Evolutionary conservation across 2,113 vertebrate genomes (phyloP), one percentile per base, ranked within the genome.

Genomic region (Psammodynastes pulverulentus): DNA sequence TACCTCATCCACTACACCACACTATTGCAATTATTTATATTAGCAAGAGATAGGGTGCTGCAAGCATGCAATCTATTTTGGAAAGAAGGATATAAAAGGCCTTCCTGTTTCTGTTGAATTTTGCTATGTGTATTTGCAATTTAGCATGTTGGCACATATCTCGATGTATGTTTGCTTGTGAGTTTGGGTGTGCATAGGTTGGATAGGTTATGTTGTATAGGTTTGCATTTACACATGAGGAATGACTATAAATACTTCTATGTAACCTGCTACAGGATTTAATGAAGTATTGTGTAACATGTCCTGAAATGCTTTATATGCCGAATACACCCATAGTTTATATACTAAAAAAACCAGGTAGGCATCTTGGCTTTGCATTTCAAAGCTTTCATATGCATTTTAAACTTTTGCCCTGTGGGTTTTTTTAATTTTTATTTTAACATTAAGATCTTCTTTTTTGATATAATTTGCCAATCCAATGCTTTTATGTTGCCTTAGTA

Each of bases 401-500:
- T 29, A 54, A 85, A 24, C 29, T 84, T 85, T 24, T 84, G 29
- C 51, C 51, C 39, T 52, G 4, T 26, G 7, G 9, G 5, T 9
- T 56, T 43, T 56, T 56, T 53, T 90, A n/a, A n/a, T 15, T 84
- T 84, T 90, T 21, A 39, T 51, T 34, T 21, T 52, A 79, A 62
- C 72, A 84, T 84, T 84, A 53, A 84, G 21, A 84, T 34, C 51
- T 67, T 34, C 29, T 5, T 12, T 24, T 34, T 24, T 67, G 5
- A 52, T 79, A 79, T 90, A 23, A 90, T 84, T 84, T 67, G 43
- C 48, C 62, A 84, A 3, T 26, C 23, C 26, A 52, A 84, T 43
- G n/a, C 9, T 93, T 96, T n/a, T 84, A 56, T 92, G 0, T 24
- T 93, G 94, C 62, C 91, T 95, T 95, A 94, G 95, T 94, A 19